Conservation (phyloP, 2,797 vertebrate species). For the Phrynocephalus vlangalii region DNA sequence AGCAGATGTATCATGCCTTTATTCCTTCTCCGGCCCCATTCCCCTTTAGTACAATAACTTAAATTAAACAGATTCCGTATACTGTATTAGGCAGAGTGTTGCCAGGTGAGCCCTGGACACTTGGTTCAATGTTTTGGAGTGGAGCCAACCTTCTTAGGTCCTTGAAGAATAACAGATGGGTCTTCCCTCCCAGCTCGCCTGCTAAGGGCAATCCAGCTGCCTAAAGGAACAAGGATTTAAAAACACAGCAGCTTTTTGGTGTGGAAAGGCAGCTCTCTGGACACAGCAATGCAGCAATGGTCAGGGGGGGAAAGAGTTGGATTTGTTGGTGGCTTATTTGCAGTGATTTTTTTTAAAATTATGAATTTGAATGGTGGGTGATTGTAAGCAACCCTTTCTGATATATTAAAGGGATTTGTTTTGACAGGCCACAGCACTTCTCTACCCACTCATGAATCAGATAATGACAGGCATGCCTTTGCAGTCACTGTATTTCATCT, state of each 20-base stretch:
- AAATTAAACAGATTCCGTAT: slow-evolving; percentile 72
- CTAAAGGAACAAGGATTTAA: slow-evolving; percentile 50
- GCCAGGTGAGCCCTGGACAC: slow-evolving; percentile 73
- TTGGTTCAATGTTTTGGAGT: slow-evolving; percentile 75
- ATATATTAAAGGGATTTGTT: not conserved
- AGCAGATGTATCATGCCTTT: slow-evolving; percentile 61
- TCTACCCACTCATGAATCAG: not conserved
- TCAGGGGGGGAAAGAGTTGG: not conserved
- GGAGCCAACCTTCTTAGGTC: slow-evolving; percentile 74
- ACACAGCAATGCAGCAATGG: slow-evolving; percentile 12
- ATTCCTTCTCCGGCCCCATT: slow-evolving; percentile 46
- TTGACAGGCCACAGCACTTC: not conserved
- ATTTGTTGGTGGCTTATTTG: not conserved
- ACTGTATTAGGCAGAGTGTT: slow-evolving; percentile 53
- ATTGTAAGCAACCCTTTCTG: not conserved
- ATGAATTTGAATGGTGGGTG: not conserved
- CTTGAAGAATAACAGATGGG: slow-evolving; percentile 79
- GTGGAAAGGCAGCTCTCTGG: not conserved
- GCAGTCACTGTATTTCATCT: not conserved
- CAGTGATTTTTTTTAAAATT: too few relatives aligned
- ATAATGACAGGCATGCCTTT: too few relatives aligned
- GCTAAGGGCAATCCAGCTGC: slow-evolving; percentile 69
- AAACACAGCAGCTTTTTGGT: slow-evolving; percentile 40
- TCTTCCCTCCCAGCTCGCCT: slow-evolving; percentile 63
- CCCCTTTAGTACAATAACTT: slow-evolving; percentile 62